phyloP scores from a whole-genome alignment of 2,113 vertebrate species.

The Osmerus eperlanus region DNA sequence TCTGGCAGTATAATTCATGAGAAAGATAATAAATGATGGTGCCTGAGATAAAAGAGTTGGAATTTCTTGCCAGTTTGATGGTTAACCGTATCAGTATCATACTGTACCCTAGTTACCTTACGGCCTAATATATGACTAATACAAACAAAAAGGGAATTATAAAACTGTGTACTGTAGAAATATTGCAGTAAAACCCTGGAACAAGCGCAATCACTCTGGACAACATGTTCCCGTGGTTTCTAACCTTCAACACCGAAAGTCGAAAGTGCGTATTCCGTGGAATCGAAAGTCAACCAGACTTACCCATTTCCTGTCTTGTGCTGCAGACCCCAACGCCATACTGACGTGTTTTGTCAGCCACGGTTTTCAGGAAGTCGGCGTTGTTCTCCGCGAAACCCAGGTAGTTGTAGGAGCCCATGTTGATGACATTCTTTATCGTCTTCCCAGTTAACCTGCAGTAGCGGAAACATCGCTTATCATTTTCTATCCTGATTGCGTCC shows the following conservation, averaged over 20 bases:
- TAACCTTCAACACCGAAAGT: too few relatives aligned
- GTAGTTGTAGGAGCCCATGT: constrained; percentile 96
- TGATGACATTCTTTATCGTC: constrained; percentile 83
- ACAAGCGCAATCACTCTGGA: too few relatives aligned
- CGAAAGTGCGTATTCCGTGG: too few relatives aligned
- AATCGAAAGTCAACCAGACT: constrained; percentile 30
- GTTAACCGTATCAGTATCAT: too few relatives aligned
- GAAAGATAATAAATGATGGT: constrained; percentile 49
- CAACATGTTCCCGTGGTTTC: too few relatives aligned
- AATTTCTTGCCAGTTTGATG: background rate
- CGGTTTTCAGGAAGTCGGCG: constrained; percentile 78
- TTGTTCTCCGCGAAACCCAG: constrained; percentile 86
- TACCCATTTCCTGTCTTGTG: constrained; percentile 89
- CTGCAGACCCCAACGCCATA: constrained; percentile 85
- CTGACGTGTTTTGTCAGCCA: constrained; percentile 67
- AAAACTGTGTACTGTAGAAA: too few relatives aligned
- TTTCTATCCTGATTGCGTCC: constrained; percentile 3
- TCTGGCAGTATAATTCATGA: constrained; percentile 41
- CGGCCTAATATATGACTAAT: too few relatives aligned
- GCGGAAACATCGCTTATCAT: constrained; percentile 24
- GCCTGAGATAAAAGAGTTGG: constrained; percentile 3
- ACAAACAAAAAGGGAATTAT: too few relatives aligned
- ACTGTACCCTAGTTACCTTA: too few relatives aligned
- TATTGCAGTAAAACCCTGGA: too few relatives aligned
- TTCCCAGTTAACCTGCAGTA: constrained; percentile 81